These are phyloP conservation scores for Paramuricea clavata DNA, from an alignment of 92 coral and sea anemone species.

Conservation along the genomic window DNA sequence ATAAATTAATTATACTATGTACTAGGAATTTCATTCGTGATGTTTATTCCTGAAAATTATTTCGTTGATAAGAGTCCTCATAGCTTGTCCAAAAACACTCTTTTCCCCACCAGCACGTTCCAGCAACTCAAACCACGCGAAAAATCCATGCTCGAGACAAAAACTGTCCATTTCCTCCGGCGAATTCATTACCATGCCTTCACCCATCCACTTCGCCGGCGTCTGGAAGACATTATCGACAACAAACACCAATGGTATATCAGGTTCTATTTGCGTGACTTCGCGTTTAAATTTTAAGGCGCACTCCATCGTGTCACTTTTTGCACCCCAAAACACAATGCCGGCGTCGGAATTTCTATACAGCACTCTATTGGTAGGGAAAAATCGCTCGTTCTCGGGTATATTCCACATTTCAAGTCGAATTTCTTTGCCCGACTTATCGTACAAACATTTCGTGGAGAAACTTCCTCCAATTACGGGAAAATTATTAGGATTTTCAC, in stretches of 20 bases:
- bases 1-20: too few relatives aligned
- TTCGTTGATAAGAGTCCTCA: constrained; percentile 58
- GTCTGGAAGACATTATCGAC: constrained; percentile 71
- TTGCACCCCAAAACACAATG: constrained; percentile 82
- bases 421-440: constrained; percentile 2
- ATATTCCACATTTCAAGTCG: constrained; percentile 75
- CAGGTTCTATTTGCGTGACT: constrained; percentile 22
- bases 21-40: not conserved
- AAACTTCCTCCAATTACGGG: constrained; percentile 65
- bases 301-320: constrained; percentile 64
- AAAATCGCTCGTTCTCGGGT: constrained; percentile 69
- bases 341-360: constrained; percentile 69
- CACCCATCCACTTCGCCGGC: constrained; percentile 73
- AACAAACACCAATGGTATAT: constrained; percentile 71
- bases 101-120: constrained; percentile 76
- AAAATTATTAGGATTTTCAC: constrained; percentile 20
- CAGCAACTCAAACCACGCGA: constrained; percentile 75
- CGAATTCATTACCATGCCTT: constrained; percentile 61
- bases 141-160: constrained; percentile 68
- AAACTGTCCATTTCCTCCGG: constrained; percentile 67
- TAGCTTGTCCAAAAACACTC: constrained; percentile 79
- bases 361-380: not conserved
- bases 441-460: constrained; percentile 38
- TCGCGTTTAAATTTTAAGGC: constrained; percentile 68
- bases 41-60: constrained; percentile 2